Conservation (phyloP, 1,140 invertebrate species). For the Zaprionus ornatus region DNA sequence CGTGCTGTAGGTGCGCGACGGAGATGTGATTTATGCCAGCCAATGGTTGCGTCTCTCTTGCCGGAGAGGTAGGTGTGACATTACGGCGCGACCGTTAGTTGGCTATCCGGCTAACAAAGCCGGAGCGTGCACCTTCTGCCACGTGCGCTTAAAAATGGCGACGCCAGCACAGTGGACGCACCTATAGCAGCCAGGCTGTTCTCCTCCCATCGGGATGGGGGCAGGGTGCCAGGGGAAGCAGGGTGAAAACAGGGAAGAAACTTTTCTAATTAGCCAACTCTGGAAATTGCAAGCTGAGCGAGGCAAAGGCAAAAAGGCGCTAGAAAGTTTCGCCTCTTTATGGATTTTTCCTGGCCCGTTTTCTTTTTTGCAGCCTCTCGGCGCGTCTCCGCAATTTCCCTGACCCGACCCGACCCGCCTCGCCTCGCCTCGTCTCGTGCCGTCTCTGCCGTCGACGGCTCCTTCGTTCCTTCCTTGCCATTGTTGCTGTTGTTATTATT, state of each 20-base stretch:
- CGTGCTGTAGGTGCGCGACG: conserved; percentile 66
- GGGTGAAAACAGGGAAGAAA: conserved; percentile 23
- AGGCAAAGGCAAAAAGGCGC: conserved; percentile 22
- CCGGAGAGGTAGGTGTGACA: conserved; percentile 79
- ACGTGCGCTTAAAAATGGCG: conserved; percentile 78
- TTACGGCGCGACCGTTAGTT: conserved; percentile 53
- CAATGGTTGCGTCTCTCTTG: conserved; percentile 81
- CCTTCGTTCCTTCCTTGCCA: not conserved
- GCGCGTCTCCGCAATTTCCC: not conserved
- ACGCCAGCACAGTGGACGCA: conserved; percentile 54
- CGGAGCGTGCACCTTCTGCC: conserved; percentile 46
- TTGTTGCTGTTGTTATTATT: conserved; percentile 6
- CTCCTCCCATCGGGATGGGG: not conserved
- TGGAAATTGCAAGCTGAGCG: conserved; percentile 14
- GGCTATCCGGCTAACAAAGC: conserved; percentile 57
- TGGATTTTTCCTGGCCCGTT: conserved; percentile 71
- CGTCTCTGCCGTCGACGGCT: conserved; percentile 19
- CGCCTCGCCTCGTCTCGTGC: not conserved
- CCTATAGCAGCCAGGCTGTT: conserved; percentile 63
- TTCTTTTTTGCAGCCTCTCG: conserved; percentile 18
- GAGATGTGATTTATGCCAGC: conserved; percentile 82
- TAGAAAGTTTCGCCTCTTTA: conserved; percentile 72
- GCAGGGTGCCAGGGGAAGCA: not conserved
- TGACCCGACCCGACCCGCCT: not conserved
- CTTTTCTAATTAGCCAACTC: conserved; percentile 75